Evolutionary conservation across 1,140 invertebrate species (phyloP).

Genomic region (Drosophila mojavensis): DNA sequence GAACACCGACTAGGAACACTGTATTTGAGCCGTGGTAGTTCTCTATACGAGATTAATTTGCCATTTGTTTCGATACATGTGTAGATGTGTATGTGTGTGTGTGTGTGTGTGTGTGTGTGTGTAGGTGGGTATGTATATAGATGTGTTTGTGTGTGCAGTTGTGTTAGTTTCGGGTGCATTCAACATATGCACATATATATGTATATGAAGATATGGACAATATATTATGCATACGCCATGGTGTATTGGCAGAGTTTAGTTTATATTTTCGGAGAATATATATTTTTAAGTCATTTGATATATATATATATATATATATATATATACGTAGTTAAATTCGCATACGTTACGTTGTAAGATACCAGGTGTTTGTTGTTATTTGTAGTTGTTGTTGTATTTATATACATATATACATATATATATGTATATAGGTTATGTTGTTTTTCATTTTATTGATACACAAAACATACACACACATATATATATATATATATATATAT

Average conservation of each 20-base stretch:
- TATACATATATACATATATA: no score
- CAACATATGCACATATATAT: constrained; percentile 18
- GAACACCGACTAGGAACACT: constrained; percentile 97
- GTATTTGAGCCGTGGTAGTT: constrained; percentile 97
- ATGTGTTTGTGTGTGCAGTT: not conserved
- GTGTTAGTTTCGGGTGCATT: constrained; percentile 1
- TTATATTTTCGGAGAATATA: constrained; percentile 1
- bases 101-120: constrained; percentile 21
- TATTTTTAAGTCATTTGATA: constrained; percentile 14
- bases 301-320: constrained; percentile 6
- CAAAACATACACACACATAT: constrained; percentile 12
- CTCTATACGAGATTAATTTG: constrained; percentile 86
- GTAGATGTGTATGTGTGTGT: constrained; percentile 23
- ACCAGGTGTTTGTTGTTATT: constrained; percentile 25
- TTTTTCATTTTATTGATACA: constrained; percentile 28
- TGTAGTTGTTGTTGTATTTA: constrained; percentile 4
- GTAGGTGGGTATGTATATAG: not conserved
- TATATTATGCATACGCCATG: constrained; percentile 46
- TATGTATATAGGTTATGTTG: constrained; percentile 1
- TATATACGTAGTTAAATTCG: constrained; percentile 32
- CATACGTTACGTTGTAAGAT: constrained; percentile 40
- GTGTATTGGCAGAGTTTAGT: constrained; percentile 21
- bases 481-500: not conserved
- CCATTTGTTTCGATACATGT: constrained; percentile 60
- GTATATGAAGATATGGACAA: constrained; percentile 37